Evolutionary conservation across 2,797 vertebrate genomes (phyloP), one percentile per base, ranked within the genome.

Genomic region (Bufotes viridis): DNA sequence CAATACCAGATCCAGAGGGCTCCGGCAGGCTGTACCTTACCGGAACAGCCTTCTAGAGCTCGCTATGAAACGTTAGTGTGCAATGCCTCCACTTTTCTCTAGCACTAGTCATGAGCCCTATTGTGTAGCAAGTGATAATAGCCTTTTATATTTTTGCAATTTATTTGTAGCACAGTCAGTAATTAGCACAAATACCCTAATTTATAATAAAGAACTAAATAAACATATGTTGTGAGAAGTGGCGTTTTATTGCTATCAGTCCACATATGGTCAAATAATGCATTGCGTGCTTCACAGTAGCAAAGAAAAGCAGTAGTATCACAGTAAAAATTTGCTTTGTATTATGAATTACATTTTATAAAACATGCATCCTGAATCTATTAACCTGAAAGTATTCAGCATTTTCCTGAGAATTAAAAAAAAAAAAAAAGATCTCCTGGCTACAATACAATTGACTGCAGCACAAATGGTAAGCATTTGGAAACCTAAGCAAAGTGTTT

Each of bases 401-500:
- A 20, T 34, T 65, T 81, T 49, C 79, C 79, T 81, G 79, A 81
- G 60, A 65, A 81, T 81, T 20, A 42, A 4, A 34, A 63, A 20
- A 63, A 63, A 1, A 61, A 20, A 63, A 42, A 42, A 60, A 22
- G 7, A 49, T 81, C n/a, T 81, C 5, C 7, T 42, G 17, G 24
- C 53, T 65, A n/a, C 29, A 65, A 49, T 20, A 12, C 49, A 13
- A 57, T 58, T 12, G 17, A 49, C 24, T 81, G 58, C 49, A 75
- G 20, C 49, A 12, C 20, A 51, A 49, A 42, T 51, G 49, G 72
- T 51, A 81, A 67, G 53, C 55, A 34, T 24, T 24, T 53, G 12
- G 12, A 65, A 22, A 15, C 20, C 18, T n/a, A 24, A 55, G 22
- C 26, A 53, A 81, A 81, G 67, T 65, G 42, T n/a, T 42, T 81